Base-by-base conservation (phyloP, 1,140 invertebrate genomes). In the Trinorchestia longiramus region DNA sequence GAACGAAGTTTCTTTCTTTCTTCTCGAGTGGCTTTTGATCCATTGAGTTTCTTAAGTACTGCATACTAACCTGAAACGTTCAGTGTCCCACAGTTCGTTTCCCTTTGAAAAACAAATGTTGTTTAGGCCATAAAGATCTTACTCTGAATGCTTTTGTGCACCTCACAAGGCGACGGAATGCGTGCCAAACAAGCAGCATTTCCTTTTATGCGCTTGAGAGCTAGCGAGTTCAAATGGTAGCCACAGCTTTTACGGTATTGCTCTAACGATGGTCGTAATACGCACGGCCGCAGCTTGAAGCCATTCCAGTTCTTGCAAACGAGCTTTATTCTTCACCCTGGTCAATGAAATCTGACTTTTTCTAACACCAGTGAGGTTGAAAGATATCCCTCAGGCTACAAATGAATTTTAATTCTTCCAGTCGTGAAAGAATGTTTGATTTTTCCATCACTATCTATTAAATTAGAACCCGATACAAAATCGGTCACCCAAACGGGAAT, bases 341-440 rank as follows among this genome's bases (percentile, higher is more conserved):
- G 62, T 77, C 62, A 77, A 77, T 77, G 62, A 77, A 77, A 77
- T 77, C 62, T 77, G 62, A 77, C 62, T 77, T 77, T 77, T 36
- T 36, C 47, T 19, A 53, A 53, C 47, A 6, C 47, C 62, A 77
- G 62, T 36, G 15, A 15, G 28, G 28, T 77, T 77, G 62, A 77
- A 77, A 28, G 62, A 77, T 77, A 28, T 77, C 1, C 62, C 62
- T 77, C 62, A 77, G 62, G 62, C 28, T 23, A 28, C 62, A 77
- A 36, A 77, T 23, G 62, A 77, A 77, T 28, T 77, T 77, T 77
- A 77, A 77, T 77, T 28, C 62, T 77, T 23, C 36, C 36, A 15
- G 1, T 23, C 15, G 62, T 77, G 15, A 1, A 77, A 23, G 62
- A 77, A 77, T 3, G 15, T 77, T 36, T 11, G 1, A 11, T 77